Evolutionary conservation across 2,797 vertebrate species (phyloP), one percentile per base, ranked within the genome.

Genomic region (Crocodylus rhombifer): DNA sequence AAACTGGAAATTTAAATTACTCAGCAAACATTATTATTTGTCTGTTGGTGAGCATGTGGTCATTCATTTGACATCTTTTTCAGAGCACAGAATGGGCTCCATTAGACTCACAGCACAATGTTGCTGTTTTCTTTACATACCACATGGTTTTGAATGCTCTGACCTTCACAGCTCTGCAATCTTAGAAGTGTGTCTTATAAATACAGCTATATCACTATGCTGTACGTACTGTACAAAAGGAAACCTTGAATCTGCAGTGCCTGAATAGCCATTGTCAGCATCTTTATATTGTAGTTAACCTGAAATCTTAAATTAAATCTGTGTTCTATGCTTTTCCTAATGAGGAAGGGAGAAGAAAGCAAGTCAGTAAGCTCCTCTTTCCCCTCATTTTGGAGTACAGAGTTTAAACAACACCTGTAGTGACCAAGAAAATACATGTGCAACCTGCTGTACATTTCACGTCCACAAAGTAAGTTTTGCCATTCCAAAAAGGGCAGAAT

Each of bases 351-450:
- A 84, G 89, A 87, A 61, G 7, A 26, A 69, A 21, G 30, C 57
- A 87, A 57, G 21, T 4, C 5, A 8, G 5, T 18, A 23, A 78
- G 15, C 23, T 62, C 25, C 73, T 62, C 42, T 15, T 67, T 33
- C n/a, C 55, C 14, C 26, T 73, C 8, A 84, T 89, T 94, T 85
- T 79, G 65, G n/a, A 95, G 56, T 75, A 63, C 0, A 12, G 57
- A 14, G 2, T 11, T 95, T 92, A 83, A 93, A 0, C 95, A 42
- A 81, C 55, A 71, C 58, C 80, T n/a, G 7, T 51, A 95, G 73
- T 87, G 80, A 95, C 81, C 87, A 89, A 90, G 78, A 65, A 97
- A 96, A 94, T 60, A 89, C 58, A 96, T 77, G 75, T 95, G 84
- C 84, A 90, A 18, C 67, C 77, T 30, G 30, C 77, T 63, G 21